A percentile compares a stretch with the other conserved stretches of the same genome.
These are phyloP conservation scores for Apamea sordens DNA, from an alignment of 2,888 invertebrate species.

Conservation along the genomic window DNA sequence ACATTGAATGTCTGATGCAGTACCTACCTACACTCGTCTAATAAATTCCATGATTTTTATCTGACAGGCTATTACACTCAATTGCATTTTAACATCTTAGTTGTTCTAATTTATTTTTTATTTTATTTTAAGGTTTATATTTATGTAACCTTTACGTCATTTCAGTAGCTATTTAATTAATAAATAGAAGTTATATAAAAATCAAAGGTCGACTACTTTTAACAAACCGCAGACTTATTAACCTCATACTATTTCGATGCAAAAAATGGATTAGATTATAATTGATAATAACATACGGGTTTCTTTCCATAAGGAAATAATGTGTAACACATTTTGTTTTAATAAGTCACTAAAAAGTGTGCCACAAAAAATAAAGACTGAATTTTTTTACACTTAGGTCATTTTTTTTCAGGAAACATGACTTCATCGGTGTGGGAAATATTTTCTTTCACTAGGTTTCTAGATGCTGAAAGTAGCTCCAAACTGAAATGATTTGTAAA, in stretches of 20 bases:
- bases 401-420: background rate
- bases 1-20: conserved; percentile 8
- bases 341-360: background rate
- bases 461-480: background rate
- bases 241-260: conserved; percentile 31
- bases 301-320: conserved; percentile 55
- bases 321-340: conserved; percentile 38
- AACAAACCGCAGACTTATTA: conserved; percentile 39
- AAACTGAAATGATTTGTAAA: background rate
- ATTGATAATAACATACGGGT: conserved; percentile 32
- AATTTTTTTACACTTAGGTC: background rate
- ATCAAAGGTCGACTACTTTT: conserved; percentile 60
- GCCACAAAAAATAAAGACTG: background rate
- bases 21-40: background rate
- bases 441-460: background rate
- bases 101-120: background rate
- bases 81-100: conserved; percentile 28
- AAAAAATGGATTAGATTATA: conserved; percentile 59
- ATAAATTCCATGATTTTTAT: conserved; percentile 26
- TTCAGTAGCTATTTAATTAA: conserved; percentile 43
- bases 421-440: background rate
- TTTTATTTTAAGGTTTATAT: background rate
- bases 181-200: conserved; percentile 41
- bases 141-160: conserved; percentile 32
- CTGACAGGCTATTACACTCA: conserved; percentile 27